phyloP scores from a whole-genome alignment of 2,113 vertebrate species.

The Procapra przewalskii region DNA sequence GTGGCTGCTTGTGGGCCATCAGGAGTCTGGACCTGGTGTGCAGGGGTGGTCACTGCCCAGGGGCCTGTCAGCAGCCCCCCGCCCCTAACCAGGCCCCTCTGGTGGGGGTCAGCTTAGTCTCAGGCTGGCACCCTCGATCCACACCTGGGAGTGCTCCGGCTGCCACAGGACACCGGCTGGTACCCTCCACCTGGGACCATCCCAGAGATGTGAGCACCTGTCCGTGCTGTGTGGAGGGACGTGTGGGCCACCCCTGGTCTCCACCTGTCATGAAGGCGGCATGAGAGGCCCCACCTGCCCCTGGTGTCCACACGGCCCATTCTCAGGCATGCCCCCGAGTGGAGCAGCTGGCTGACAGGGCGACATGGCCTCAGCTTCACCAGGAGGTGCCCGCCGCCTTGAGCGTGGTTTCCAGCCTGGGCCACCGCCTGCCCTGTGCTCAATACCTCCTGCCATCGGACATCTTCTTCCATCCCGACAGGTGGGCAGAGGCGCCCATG shows the following conservation, averaged over 20 bases:
- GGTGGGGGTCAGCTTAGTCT: background rate
- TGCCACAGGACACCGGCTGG: fast-evolving
- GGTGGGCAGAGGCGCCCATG: fast-evolving
- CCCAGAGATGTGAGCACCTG: fast-evolving
- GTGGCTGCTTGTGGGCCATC: fast-evolving
- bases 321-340: fast-evolving
- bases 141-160: background rate
- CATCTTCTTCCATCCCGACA: background rate
- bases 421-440: too few relatives aligned
- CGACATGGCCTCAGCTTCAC: fast-evolving
- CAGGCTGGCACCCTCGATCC: background rate
- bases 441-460: fast-evolving
- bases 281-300: fast-evolving
- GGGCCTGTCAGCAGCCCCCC: fast-evolving
- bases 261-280: fast-evolving
- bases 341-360: background rate
- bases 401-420: background rate
- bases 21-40: background rate
- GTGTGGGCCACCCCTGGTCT: fast-evolving
- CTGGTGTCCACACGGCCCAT: fast-evolving
- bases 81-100: fast-evolving
- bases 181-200: fast-evolving
- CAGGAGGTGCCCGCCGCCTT: background rate
- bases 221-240: background rate
- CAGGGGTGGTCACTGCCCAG: background rate